A percentile compares a stretch with the other conserved stretches of the same genome.
Conservation (phyloP, 2,797 vertebrate genomes). For the Heteromormyrus szaboi region DNA sequence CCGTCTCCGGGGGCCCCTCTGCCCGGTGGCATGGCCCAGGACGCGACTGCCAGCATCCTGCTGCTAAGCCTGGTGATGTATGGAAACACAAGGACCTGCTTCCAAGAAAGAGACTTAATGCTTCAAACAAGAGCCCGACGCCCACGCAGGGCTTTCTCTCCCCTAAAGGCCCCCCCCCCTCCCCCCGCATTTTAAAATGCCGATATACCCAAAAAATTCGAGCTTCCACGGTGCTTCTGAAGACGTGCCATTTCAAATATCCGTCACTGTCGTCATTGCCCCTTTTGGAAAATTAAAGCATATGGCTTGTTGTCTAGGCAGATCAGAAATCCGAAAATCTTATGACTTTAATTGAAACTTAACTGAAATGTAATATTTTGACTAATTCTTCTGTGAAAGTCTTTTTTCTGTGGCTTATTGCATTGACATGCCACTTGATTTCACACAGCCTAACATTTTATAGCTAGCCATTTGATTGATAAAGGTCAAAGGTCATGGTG, state of each 20-base stretch:
- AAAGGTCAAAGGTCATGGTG: neutral
- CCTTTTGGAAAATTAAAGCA: neutral
- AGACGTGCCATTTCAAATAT: neutral
- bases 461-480: neutral
- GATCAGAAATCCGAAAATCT: neutral
- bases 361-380: slow-evolving; percentile 16
- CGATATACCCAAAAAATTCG: neutral
- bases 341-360: no score
- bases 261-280: neutral
- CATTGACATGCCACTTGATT: neutral
- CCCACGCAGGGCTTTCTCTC: neutral
- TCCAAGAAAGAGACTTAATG: slow-evolving; percentile 14
- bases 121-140: neutral
- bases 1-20: neutral
- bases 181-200: neutral
- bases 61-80: neutral
- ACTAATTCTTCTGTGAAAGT: slow-evolving; percentile 25
- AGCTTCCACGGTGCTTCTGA: neutral
- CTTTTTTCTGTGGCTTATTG: slow-evolving; percentile 8
- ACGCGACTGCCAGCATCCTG: neutral
- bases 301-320: neutral
- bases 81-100: neutral
- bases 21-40: neutral
- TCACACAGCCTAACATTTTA: neutral
- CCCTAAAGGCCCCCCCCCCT: neutral